phyloP scores from a whole-genome alignment of 2,888 invertebrate genomes.

The Strigamia transsilvanica region DNA sequence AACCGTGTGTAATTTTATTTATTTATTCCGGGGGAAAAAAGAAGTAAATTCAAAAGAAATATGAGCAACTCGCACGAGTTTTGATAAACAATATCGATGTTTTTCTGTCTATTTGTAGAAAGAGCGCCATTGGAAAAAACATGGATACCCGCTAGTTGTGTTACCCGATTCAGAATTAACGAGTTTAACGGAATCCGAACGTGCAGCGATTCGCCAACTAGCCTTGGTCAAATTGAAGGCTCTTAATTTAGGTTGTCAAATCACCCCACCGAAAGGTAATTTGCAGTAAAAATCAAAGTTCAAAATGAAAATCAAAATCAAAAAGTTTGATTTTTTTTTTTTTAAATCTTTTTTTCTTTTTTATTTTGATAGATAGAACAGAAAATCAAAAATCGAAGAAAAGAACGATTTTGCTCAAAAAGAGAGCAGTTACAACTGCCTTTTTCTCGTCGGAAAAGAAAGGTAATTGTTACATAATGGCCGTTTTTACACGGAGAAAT shows the following conservation, averaged over 20 bases:
- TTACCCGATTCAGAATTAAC: conserved; percentile 76
- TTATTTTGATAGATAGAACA: neutral
- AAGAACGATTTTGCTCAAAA: conserved; percentile 80
- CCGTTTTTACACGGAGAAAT: neutral
- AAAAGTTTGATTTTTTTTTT: neutral
- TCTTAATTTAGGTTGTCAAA: conserved; percentile 81
- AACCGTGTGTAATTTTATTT: conserved; percentile 72
- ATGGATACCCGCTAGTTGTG: conserved; percentile 71
- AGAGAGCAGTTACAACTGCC: conserved; percentile 83
- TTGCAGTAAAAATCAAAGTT: neutral
- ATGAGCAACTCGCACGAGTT: neutral
- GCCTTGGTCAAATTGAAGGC: conserved; percentile 86
- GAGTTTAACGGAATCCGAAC: conserved; percentile 79
- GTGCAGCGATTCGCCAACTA: conserved; percentile 82
- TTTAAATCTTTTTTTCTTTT: neutral
- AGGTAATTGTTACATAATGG: neutral
- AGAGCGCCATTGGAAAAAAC: conserved; percentile 58
- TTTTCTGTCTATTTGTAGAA: conserved; percentile 56
- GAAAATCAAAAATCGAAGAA: conserved; percentile 74
- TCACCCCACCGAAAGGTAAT: conserved; percentile 83
- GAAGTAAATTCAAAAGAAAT: too few relatives aligned
- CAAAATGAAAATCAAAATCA: neutral
- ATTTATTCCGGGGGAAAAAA: conserved; percentile 69
- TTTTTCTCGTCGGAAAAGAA: conserved; percentile 53
- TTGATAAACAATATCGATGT: conserved; percentile 48